Conservation (phyloP, 2,888 invertebrate species). For the Aspidapion aeneum region DNA sequence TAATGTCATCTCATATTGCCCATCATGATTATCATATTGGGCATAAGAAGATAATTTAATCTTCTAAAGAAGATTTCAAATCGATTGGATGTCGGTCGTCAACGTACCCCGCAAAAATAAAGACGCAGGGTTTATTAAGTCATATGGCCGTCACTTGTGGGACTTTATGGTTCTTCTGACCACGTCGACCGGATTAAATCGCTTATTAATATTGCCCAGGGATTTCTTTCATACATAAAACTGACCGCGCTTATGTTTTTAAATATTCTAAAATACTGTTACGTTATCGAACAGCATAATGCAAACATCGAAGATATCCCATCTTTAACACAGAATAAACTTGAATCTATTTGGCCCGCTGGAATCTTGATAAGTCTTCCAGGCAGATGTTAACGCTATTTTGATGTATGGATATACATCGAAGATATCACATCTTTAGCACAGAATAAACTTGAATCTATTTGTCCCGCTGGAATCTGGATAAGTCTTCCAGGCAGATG, state of each 20-base stretch:
- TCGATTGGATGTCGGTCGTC: slow-evolving; percentile 14
- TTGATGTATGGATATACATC: no score
- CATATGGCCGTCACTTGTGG: slow-evolving; percentile 11
- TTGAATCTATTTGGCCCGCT: no score
- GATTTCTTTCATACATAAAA: no score
- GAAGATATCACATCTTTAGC: no score
- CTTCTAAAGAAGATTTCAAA: background rate
- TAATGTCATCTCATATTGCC: no score
- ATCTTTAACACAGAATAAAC: no score
- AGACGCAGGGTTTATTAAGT: slow-evolving; percentile 27
- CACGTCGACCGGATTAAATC: background rate
- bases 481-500: no score
- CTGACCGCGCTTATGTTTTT: background rate
- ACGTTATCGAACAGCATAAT: background rate
- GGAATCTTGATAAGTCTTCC: no score
- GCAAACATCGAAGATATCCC: background rate
- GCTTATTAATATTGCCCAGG: background rate
- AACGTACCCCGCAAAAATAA: slow-evolving; percentile 25
- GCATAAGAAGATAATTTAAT: background rate
- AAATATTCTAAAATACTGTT: background rate
- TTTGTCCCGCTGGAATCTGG: no score
- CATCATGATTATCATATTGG: no score
- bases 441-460: no score
- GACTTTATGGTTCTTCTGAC: background rate
- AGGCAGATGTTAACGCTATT: no score